Percentiles rank a stretch among this genome's conserved stretches.
Conservation (phyloP, 2,797 vertebrate genomes). For the Paguma larvata region DNA sequence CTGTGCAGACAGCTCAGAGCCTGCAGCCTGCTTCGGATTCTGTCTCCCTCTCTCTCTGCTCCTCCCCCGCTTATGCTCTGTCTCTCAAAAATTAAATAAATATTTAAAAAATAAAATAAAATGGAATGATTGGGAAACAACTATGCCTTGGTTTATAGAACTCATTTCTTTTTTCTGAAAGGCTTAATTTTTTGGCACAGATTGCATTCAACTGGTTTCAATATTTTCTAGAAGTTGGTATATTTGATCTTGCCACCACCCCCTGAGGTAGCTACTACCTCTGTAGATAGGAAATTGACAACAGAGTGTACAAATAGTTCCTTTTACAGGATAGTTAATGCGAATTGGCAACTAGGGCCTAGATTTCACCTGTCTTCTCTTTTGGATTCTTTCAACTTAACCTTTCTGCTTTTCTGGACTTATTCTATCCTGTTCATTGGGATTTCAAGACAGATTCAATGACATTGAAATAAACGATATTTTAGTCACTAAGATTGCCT, state of each 20-base stretch:
- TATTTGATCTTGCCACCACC: background rate
- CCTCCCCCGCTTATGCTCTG: no score
- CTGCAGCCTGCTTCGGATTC: no score
- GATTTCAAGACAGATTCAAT: background rate
- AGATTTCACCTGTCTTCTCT: background rate
- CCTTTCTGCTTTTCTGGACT: background rate
- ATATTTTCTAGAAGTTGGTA: background rate
- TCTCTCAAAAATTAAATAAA: no score
- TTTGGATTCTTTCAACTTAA: conserved; percentile 24
- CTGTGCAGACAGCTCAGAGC: no score
- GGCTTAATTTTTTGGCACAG: background rate
- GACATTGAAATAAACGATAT: background rate
- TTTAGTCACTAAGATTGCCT: background rate
- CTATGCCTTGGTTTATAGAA: background rate
- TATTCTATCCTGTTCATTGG: background rate
- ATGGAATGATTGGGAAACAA: background rate
- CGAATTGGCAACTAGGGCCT: background rate
- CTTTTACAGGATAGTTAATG: background rate
- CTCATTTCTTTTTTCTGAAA: background rate
- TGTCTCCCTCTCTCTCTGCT: no score
- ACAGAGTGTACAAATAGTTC: background rate
- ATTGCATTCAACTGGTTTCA: background rate
- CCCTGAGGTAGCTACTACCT: background rate
- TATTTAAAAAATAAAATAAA: background rate
- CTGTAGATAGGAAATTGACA: background rate